Base-by-base conservation (phyloP, 2,113 vertebrate genomes). In the Apteryx mantelli region DNA sequence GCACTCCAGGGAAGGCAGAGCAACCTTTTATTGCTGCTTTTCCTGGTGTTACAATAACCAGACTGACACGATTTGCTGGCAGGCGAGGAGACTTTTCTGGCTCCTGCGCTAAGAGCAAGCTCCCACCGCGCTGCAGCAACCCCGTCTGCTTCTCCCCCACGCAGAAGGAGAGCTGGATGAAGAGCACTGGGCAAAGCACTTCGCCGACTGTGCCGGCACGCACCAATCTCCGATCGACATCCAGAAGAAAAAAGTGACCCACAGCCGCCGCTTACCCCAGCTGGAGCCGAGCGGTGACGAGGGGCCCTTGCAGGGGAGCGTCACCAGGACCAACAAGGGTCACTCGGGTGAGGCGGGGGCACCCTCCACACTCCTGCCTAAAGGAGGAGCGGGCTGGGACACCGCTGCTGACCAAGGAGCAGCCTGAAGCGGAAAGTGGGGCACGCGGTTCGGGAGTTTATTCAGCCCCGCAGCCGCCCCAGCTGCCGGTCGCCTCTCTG, bases 171-270 rank as follows among this genome's bases (percentile, higher is more conserved):
- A 95, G 16, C 84, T 98, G 97, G 98, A 99, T 22, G 98, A 99
- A 82, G 96, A 76, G 16, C 98, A 99, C 93, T 99, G 99, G 99
- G 38, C 91, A 4, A 89, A 71, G 17, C 85, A 98, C 55, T 99
- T 99, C 65, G 97, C 98, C 0, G 85, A 44, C 8, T 99, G 99
- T 2, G 97, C 97, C 0, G 98, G 99, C 2, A 65, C 64, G 34
- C 98, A 90, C 24, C 99, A 99, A 88, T 99, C 99, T 1, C 99
- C 99, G 0, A 98, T 99, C 22, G 94, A 99, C 95, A 98, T 99
- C 95, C 98, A 99, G 98, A 97, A 96, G 77, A 98, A 93, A 21
- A 97, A 76, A 11, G 98, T 98, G 52, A 88, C 1, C 7, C 97
- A 98, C 97, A 99, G 99, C 83, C 97, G 97, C 0, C 36, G 58